Evolutionary conservation across 2,797 vertebrate genomes (phyloP).

Genomic region (Astyanax mexicanus): DNA sequence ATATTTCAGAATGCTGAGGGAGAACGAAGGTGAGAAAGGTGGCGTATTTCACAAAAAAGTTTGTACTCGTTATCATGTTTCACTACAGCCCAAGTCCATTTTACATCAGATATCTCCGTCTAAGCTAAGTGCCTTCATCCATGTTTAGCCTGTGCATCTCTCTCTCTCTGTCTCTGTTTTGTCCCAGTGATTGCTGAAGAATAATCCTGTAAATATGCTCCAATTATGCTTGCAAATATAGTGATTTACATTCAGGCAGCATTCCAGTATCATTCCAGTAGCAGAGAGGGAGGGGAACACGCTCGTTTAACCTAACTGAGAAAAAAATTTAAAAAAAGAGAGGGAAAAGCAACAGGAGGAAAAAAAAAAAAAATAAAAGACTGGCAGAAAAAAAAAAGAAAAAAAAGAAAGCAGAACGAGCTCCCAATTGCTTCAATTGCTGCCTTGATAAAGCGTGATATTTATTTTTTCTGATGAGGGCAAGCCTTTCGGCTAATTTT

Average conservation of each 20-base stretch:
- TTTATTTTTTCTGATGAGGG: slow-evolving; percentile 17
- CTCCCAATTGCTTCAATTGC: slow-evolving; percentile 38
- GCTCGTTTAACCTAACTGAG: slow-evolving; percentile 49
- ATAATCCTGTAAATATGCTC: slow-evolving; percentile 53
- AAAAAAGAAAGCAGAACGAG: neutral
- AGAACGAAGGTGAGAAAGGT: no score
- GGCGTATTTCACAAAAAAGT: no score
- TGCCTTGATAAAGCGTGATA: slow-evolving; percentile 26
- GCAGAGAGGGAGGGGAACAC: slow-evolving; percentile 18
- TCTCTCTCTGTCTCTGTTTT: no score
- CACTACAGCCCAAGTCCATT: no score
- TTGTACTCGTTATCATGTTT: no score
- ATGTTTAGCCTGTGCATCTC: slow-evolving; percentile 46
- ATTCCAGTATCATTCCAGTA: slow-evolving; percentile 22
- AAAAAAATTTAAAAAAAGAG: no score
- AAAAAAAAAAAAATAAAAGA: slow-evolving; percentile 29
- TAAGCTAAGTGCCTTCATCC: slow-evolving; percentile 46
- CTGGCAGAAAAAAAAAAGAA: slow-evolving; percentile 31
- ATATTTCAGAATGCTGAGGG: no score
- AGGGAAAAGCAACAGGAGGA: neutral
- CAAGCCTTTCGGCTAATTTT: slow-evolving; percentile 31
- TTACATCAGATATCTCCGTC: no score
- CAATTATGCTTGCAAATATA: slow-evolving; percentile 53
- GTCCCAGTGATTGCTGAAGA: slow-evolving; percentile 56
- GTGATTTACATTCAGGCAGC: slow-evolving; percentile 48